Conservation (phyloP, 1,140 invertebrate species). For the Drosophila micromelanica region DNA sequence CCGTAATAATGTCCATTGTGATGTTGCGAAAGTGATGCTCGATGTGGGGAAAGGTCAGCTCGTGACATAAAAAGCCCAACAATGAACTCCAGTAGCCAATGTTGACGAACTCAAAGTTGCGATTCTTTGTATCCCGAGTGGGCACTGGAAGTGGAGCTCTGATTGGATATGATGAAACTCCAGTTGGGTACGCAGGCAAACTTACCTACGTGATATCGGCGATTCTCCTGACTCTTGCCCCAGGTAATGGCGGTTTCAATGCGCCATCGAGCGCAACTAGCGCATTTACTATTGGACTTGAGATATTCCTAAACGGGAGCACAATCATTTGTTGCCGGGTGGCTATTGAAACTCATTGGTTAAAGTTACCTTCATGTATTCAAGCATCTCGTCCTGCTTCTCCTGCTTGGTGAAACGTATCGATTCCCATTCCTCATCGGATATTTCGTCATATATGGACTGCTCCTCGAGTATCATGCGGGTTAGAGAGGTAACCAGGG, state of each 20-base stretch:
- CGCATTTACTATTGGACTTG: slow-evolving; percentile 87
- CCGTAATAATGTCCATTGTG: slow-evolving; percentile 87
- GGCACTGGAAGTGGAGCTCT: slow-evolving; percentile 19
- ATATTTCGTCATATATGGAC: slow-evolving; percentile 89
- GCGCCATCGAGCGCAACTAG: slow-evolving; percentile 86
- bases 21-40: slow-evolving; percentile 91
- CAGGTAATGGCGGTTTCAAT: slow-evolving; percentile 77
- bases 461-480: slow-evolving; percentile 88
- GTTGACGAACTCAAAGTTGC: slow-evolving; percentile 85
- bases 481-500: slow-evolving; percentile 88
- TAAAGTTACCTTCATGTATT: slow-evolving; percentile 82
- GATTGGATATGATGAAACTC: not conserved
- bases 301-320: slow-evolving; percentile 58
- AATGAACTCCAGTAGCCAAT: slow-evolving; percentile 90
- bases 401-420: slow-evolving; percentile 89
- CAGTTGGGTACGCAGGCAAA: not conserved
- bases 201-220: slow-evolving; percentile 48
- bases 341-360: not conserved
- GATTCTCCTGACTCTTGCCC: slow-evolving; percentile 78
- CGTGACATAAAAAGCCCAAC: slow-evolving; percentile 87
- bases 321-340: not conserved
- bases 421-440: slow-evolving; percentile 92
- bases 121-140: slow-evolving; percentile 58
- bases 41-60: slow-evolving; percentile 92
- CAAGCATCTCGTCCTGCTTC: slow-evolving; percentile 87